Conservation (phyloP, 2,888 invertebrate species). For the Brachypterus glaber region DNA sequence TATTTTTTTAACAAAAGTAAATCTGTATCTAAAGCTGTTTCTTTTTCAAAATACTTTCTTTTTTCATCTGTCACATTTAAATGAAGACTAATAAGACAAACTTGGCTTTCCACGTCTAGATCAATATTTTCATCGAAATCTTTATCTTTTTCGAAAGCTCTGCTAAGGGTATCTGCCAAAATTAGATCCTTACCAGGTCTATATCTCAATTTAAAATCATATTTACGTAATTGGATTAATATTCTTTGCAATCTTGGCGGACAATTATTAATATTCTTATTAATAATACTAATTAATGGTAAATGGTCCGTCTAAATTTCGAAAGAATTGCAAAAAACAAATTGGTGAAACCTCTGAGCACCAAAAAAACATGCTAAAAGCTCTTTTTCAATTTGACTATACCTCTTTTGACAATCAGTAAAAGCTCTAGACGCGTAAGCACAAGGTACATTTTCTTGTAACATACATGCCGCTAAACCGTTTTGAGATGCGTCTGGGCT, state of each 20-base stretch:
- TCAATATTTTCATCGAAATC: conserved; percentile 10
- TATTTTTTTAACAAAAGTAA: conserved; percentile 19
- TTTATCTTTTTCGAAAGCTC: conserved; percentile 11
- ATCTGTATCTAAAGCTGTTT: conserved; percentile 17
- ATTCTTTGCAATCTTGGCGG: conserved; percentile 15
- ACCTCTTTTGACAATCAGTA: conserved; percentile 11
- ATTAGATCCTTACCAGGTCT: conserved; percentile 15
- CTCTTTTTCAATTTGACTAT: conserved; percentile 16
- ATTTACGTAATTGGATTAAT: conserved; percentile 13
- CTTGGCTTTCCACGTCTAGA: conserved; percentile 12
- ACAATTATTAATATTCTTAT: conserved; percentile 12
- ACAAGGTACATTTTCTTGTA: too few species aligned
- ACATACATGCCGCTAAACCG: conserved; percentile 19
- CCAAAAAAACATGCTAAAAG: conserved; percentile 13
- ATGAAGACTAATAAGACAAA: conserved; percentile 13
- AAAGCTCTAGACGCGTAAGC: conserved; percentile 13
- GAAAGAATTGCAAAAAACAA: conserved; percentile 16
- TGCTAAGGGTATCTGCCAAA: conserved; percentile 16
- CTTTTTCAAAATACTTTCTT: conserved; percentile 10
- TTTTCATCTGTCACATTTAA: conserved; percentile 13
- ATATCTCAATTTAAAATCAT: conserved; percentile 13
- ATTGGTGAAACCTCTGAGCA: conserved; percentile 9
- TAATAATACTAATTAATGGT: conserved; percentile 14
- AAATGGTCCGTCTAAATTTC: conserved; percentile 20
- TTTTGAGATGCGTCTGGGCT: conserved; percentile 18